Conservation (phyloP, 2,113 vertebrate genomes). For the Caretta caretta region DNA sequence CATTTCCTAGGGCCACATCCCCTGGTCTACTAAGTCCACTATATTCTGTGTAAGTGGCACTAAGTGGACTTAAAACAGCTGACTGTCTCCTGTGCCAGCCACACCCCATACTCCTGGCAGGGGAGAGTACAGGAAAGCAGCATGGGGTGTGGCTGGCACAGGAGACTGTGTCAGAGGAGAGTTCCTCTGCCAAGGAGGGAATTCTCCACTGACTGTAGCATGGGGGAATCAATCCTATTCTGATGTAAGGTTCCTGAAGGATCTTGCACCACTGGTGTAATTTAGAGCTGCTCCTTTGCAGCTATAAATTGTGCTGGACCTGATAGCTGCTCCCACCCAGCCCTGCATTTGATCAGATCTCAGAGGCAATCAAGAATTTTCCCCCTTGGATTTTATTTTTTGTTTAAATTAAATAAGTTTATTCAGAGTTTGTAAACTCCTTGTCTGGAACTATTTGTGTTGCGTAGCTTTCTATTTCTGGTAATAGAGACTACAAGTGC, state of each 20-base stretch:
- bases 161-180: not conserved
- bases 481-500: not conserved
- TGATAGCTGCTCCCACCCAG: rapidly evolving
- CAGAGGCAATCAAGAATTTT: not conserved
- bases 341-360: not conserved
- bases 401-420: not conserved
- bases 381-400: not conserved
- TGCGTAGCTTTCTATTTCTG: not conserved
- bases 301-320: not conserved
- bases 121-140: not conserved
- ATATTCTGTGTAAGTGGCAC: not conserved
- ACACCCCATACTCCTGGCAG: not conserved
- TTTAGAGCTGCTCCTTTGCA: not conserved
- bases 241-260: not conserved
- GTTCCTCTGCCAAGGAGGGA: not conserved
- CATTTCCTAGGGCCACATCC: not conserved
- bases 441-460: not conserved
- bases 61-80: not conserved
- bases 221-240: not conserved
- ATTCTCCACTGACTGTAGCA: not conserved
- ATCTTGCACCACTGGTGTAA: not conserved
- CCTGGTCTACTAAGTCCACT: not conserved
- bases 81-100: not conserved
- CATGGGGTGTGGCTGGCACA: not conserved
- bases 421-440: not conserved